These are phyloP conservation scores for Pyxicephalus adspersus DNA, from an alignment of 2,113 vertebrate species.

Conservation along the genomic window DNA sequence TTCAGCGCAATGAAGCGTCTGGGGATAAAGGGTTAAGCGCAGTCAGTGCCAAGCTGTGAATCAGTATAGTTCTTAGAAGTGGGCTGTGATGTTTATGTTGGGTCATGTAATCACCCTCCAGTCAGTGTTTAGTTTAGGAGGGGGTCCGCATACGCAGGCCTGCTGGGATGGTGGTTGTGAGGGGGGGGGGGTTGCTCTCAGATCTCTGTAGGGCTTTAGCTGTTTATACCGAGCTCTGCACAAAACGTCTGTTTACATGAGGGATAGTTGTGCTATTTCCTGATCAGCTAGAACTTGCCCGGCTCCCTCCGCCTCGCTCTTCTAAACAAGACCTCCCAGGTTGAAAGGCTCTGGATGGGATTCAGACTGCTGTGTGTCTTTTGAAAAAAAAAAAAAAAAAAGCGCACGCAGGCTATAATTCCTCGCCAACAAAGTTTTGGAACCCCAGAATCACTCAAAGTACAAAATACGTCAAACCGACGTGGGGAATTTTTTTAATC, in stretches of 20 bases:
- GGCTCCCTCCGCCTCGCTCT: conserved; percentile 51
- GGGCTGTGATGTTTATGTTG: conserved; percentile 76
- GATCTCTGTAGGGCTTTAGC: conserved; percentile 71
- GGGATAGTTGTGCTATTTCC: conserved; percentile 78
- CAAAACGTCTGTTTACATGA: conserved; percentile 83
- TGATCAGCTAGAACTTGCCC: conserved; percentile 64
- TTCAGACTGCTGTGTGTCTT: conserved; percentile 48
- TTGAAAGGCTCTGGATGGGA: conserved; percentile 21
- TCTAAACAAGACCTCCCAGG: conserved; percentile 84
- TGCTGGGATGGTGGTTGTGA: too few species aligned
- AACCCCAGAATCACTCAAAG: conserved; percentile 24
- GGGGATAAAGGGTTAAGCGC: conserved; percentile 74
- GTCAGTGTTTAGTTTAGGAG: conserved; percentile 69
- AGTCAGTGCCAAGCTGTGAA: conserved; percentile 66
- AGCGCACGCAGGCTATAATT: conserved; percentile 38
- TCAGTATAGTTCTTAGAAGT: conserved; percentile 51
- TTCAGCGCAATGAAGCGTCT: neutral
- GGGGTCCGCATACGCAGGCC: conserved; percentile 62
- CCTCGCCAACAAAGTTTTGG: conserved; percentile 25
- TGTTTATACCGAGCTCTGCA: conserved; percentile 81
- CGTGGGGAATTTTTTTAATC: conserved; percentile 6
- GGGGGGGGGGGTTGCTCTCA: conserved; percentile 53
- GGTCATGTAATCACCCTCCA: conserved; percentile 82
- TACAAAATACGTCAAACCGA: conserved; percentile 43
- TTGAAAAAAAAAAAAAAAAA: neutral